A percentile compares a stretch with the other conserved stretches of the same genome.
phyloP scores from a whole-genome alignment of 2,113 vertebrate species.

The Macroglossus sobrinus region DNA sequence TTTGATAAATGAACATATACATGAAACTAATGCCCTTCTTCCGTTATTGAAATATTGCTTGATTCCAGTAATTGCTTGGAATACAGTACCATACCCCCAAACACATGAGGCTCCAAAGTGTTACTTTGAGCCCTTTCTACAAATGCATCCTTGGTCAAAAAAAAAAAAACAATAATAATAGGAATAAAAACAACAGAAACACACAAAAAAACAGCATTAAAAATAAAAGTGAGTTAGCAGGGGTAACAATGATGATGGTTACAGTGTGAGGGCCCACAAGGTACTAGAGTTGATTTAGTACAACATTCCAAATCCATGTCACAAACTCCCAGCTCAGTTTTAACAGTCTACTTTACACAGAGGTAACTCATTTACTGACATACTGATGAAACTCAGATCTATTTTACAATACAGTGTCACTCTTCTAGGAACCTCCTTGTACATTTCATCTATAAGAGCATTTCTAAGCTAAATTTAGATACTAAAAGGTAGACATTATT shows the following conservation, averaged over 20 bases:
- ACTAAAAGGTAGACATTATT: not conserved
- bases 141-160: not conserved
- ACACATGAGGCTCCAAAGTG: not conserved
- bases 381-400: not conserved
- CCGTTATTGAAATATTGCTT: not conserved
- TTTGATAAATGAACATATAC: not conserved
- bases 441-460: not conserved
- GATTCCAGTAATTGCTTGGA: not conserved
- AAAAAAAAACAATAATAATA: not conserved
- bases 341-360: not conserved
- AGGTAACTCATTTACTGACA: not conserved
- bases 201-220: not conserved
- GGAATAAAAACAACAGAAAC: not conserved
- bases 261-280: not conserved
- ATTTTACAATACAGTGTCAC: not conserved
- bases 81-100: not conserved
- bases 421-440: not conserved
- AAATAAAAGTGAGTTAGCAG: not conserved
- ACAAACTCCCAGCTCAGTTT: not conserved
- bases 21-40: not conserved
- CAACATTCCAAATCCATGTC: not conserved
- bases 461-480: not conserved
- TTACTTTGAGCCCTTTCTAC: not conserved
- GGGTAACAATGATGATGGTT: not conserved
- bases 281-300: not conserved